Evolutionary conservation across 2,888 invertebrate species (phyloP), one percentile per base, ranked within the genome.

Genomic region (Chironomus riparius): DNA sequence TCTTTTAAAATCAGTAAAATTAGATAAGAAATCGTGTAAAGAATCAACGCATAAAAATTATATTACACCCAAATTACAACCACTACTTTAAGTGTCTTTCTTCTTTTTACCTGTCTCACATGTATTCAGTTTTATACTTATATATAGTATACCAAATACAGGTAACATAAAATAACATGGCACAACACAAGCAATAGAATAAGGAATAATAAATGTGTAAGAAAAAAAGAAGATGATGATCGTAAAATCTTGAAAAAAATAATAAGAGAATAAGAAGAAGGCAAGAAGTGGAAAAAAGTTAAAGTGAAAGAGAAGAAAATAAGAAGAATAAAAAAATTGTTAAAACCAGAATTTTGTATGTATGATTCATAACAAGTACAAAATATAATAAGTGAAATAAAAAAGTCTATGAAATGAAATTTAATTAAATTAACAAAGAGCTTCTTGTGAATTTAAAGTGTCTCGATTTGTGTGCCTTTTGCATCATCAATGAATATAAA

Each of bases 351-450:
- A 70, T 47, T 50, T 28, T n/a, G 38, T 61, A 47, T 72, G 61
- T 61, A 47, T 73, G 72, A 61, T 61, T 73, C 72, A 73, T 73
- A 62, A 50, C 7, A 50, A 50, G 24, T 68, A 28, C 24, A 68
- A 38, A 38, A 56, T 15, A 56, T 56, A 10, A 38, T 38, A 18
- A 56, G 56, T 56, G 18, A 6, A 65, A 65, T 21, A 70, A 10
- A 69, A n/a, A 69, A 38, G 15, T 15, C 22, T 50, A 28, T 70
- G 71, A 50, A 71, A 73, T 73, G 72, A 73, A 73, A 28, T 73
- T 73, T 73, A 73, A 73, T 73, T 73, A 62, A 73, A 73, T 73
- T 73, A 73, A 73, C 72, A 73, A 71, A 71, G 62, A 62, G 48
- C 28, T 47, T 12, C 38, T 38, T 71, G 62, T 70, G 50, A 47